Percentiles rank a stretch among this genome's conserved stretches.
phyloP scores from a whole-genome alignment of 2,888 invertebrate genomes.

The Lasioglossum malachurum region DNA sequence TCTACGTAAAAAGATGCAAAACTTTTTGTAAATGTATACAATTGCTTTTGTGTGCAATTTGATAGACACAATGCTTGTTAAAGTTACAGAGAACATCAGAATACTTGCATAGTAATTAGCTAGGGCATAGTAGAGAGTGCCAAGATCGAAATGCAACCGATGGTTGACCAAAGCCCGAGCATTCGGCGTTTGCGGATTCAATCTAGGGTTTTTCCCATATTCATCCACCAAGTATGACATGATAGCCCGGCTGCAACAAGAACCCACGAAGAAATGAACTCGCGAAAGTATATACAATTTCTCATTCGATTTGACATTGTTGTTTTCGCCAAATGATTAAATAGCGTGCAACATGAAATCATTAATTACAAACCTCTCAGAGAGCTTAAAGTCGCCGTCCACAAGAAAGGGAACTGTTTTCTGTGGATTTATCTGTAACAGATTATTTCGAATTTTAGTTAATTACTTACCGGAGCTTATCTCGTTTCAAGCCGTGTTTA shows the following conservation, averaged over 20 bases:
- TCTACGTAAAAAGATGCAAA: too few relatives aligned
- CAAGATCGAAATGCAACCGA: slow-evolving; percentile 84
- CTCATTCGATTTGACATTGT: not conserved
- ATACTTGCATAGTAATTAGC: slow-evolving; percentile 86
- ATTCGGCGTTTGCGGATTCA: slow-evolving; percentile 84
- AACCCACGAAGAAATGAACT: not conserved
- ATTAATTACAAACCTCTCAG: slow-evolving; percentile 77
- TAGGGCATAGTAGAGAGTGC: slow-evolving; percentile 80
- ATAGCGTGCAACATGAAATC: not conserved
- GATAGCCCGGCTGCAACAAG: slow-evolving; percentile 84
- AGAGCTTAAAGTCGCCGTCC: slow-evolving; percentile 79
- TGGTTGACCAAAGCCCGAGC: slow-evolving; percentile 84
- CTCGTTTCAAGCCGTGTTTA: not conserved
- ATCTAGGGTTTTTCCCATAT: slow-evolving; percentile 83
- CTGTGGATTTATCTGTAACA: slow-evolving; percentile 78
- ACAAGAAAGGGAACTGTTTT: slow-evolving; percentile 79
- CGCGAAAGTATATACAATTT: not conserved
- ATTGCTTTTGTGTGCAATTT: not conserved
- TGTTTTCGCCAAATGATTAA: not conserved
- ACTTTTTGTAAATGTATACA: not conserved
- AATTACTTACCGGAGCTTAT: not conserved
- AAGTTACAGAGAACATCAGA: not conserved
- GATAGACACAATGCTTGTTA: not conserved
- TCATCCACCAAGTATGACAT: slow-evolving; percentile 85
- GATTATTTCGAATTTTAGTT: not conserved